A percentile compares a stretch with the other conserved stretches of the same genome.
Evolutionary conservation across 2,113 vertebrate species (phyloP).

Genomic region (Burhinus oedicnemus): DNA sequence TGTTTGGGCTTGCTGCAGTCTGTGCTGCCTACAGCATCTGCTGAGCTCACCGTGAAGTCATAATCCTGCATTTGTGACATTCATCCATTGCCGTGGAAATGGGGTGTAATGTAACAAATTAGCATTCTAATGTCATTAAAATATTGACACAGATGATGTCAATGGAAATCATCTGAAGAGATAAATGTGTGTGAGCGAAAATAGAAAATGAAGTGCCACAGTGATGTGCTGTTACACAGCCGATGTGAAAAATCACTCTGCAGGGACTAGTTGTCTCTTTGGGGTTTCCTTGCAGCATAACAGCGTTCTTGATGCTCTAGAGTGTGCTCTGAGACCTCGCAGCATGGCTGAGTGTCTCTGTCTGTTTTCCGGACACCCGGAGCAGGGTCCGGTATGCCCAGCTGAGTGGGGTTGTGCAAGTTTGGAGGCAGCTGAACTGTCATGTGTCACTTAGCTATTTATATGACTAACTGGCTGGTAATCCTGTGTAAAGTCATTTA

Average conservation of each 20-base stretch:
- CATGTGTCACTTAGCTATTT: not conserved
- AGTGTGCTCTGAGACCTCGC: not conserved
- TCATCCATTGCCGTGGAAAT: constrained; percentile 12
- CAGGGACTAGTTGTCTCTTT: not conserved
- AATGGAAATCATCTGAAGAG: not conserved
- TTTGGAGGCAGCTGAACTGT: not conserved
- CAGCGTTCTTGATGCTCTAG: not conserved
- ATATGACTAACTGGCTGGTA: not conserved
- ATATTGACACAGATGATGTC: not conserved
- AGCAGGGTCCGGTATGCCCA: not conserved
- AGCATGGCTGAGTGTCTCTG: not conserved
- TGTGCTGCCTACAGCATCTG: not conserved
- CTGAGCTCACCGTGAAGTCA: constrained; percentile 12
- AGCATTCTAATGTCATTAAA: not conserved
- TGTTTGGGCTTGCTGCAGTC: not conserved
- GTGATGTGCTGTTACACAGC: not conserved
- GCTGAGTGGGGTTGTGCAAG: not conserved
- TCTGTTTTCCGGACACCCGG: not conserved
- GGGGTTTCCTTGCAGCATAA: not conserved
- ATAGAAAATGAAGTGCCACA: not conserved
- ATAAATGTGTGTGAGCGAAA: not conserved
- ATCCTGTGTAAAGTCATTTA: not conserved
- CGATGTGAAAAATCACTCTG: not conserved
- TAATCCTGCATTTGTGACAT: constrained; percentile 26
- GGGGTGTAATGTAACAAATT: not conserved